phyloP scores from a whole-genome alignment of 2,888 invertebrate genomes.

The Heliconius ismenius region DNA sequence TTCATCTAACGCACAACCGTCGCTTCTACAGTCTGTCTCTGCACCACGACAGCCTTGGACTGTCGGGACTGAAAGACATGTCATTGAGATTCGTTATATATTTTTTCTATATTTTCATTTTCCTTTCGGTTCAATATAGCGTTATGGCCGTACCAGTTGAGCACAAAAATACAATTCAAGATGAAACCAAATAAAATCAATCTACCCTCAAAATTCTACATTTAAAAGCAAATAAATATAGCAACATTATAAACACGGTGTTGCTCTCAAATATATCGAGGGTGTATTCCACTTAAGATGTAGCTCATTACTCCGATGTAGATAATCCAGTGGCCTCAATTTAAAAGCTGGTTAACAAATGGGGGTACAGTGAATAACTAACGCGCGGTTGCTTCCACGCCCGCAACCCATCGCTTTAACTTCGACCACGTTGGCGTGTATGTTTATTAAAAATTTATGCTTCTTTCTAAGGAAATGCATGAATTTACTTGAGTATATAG shows the following conservation, averaged over 20 bases:
- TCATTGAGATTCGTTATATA: too few relatives aligned
- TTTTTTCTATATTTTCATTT: too few relatives aligned
- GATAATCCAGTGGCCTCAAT: slow-evolving; percentile 59
- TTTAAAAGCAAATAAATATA: neutral
- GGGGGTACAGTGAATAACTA: slow-evolving; percentile 77
- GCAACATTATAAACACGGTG: neutral
- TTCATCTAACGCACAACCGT: neutral
- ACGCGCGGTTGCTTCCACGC: slow-evolving; percentile 65
- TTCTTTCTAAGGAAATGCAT: neutral
- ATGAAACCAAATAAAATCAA: neutral
- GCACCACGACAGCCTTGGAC: too few relatives aligned
- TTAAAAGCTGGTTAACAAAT: slow-evolving; percentile 74
- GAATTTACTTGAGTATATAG: slow-evolving; percentile 2
- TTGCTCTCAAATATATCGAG: slow-evolving; percentile 25
- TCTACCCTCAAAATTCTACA: neutral
- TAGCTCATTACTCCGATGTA: slow-evolving; percentile 37
- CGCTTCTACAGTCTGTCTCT: neutral
- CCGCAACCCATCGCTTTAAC: slow-evolving; percentile 70
- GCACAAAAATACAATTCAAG: too few relatives aligned
- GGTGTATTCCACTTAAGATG: slow-evolving; percentile 33
- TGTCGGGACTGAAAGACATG: too few relatives aligned
- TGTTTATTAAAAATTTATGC: slow-evolving; percentile 61
- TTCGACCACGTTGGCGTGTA: slow-evolving; percentile 58
- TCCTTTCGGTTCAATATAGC: too few relatives aligned
- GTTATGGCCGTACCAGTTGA: too few relatives aligned